phyloP scores from a whole-genome alignment of 2,888 invertebrate species.

The Netelia melanura region DNA sequence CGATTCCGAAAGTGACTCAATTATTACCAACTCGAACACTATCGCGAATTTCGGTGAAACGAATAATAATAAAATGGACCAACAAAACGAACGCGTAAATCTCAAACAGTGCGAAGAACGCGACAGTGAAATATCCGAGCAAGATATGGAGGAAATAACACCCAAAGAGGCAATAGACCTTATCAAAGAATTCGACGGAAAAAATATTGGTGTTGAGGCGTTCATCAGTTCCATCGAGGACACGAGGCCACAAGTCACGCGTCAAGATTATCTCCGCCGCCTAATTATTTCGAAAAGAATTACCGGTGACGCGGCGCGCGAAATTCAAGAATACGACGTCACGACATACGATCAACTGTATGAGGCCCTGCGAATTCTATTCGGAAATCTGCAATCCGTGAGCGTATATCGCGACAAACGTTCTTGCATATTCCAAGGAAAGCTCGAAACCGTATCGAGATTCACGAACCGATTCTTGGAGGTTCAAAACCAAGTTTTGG shows the following conservation, averaged over 20 bases:
- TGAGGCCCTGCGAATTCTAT: not conserved
- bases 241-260: not conserved
- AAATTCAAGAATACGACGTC: conserved; percentile 24
- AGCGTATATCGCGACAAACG: conserved; percentile 5
- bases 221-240: conserved; percentile 32
- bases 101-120: not conserved
- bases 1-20: not conserved
- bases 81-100: not conserved
- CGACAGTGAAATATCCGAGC: not conserved
- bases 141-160: not conserved
- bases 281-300: conserved; percentile 15
- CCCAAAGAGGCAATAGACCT: conserved; percentile 21
- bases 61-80: too few species aligned
- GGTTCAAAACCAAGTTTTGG: conserved; percentile 6
- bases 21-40: not conserved
- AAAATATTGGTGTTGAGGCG: conserved; percentile 28
- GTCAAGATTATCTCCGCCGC: conserved; percentile 17
- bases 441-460: conserved; percentile 1
- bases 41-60: not conserved
- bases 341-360: not conserved
- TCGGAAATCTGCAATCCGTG: conserved; percentile 13
- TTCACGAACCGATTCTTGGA: conserved; percentile 27
- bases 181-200: conserved; percentile 27
- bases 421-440: conserved; percentile 10
- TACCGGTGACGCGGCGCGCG: conserved; percentile 8